phyloP scores from a whole-genome alignment of 1,140 invertebrate genomes.

The Himalopsyche phryganea region DNA sequence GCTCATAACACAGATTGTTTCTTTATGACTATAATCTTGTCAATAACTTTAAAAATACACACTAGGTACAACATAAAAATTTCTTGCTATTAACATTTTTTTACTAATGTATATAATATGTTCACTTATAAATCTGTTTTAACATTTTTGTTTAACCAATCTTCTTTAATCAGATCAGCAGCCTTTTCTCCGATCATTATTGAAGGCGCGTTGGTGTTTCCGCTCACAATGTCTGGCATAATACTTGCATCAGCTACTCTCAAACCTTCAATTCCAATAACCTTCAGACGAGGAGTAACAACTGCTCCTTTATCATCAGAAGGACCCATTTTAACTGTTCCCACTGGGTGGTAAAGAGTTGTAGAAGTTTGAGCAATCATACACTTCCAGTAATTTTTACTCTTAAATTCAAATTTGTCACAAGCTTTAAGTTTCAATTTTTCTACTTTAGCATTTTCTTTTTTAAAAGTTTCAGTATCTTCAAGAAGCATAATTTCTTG shows the following conservation, averaged over 20 bases:
- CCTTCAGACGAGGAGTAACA: constrained; percentile 57
- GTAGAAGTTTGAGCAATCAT: constrained; percentile 55
- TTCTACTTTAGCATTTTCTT: constrained; percentile 39
- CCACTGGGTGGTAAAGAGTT: constrained; percentile 65
- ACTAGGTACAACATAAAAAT: no score
- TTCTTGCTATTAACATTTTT: no score
- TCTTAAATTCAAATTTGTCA: constrained; percentile 38
- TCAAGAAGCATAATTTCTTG: constrained; percentile 48
- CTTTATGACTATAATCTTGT: no score
- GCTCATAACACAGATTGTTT: no score
- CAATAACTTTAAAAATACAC: no score
- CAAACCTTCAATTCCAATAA: constrained; percentile 57
- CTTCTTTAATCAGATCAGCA: constrained; percentile 63
- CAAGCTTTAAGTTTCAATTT: constrained; percentile 46
- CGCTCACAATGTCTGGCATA: constrained; percentile 65
- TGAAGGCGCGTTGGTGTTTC: constrained; percentile 67
- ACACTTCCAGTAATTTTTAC: constrained; percentile 62
- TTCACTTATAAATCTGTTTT: no score
- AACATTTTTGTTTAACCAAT: constrained; percentile 32
- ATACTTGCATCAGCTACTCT: constrained; percentile 70
- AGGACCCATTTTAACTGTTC: constrained; percentile 66
- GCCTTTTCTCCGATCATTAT: constrained; percentile 70
- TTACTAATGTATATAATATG: no score
- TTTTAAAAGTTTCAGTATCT: constrained; percentile 47
- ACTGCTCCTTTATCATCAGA: constrained; percentile 54